Base-by-base conservation (phyloP, 64 coral and sea anemone genomes). In the Trachythela sp. region DNA sequence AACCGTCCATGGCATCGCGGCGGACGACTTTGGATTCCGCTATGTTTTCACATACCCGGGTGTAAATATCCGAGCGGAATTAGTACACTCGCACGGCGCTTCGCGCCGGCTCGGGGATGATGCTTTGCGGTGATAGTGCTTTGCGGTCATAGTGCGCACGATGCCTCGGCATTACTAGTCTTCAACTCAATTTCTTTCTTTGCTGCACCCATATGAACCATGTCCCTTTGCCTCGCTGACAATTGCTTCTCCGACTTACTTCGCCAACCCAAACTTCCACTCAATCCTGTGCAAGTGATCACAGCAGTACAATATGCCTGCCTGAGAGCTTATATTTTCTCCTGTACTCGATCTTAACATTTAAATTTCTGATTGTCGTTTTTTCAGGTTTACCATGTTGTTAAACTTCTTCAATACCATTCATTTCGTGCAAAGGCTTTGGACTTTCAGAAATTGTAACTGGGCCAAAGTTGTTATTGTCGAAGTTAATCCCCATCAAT, bases 221-320 rank as follows among this genome's bases (percentile, higher is more conserved):
- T 54, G 45, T 91, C 83, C 83, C 89, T 91, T 43, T 91, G 80
- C 84, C 85, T 91, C 27, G 83, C 89, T 91, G 89, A 86, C 54
- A 91, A 85, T 52, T 56, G 64, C 52, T 86, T 91, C 42, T 91
- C 84, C 52, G 86, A 86, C 40, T 77, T 91, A 14, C 67, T 60
- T 33, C 59, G 26, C 85, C 48, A 36, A 15, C 85, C 85, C 85
- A 87, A 37, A 87, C 54, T 54, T 34, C 85, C 54, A 14, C 85
- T 48, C 27, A 4, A 48, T 43, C 85, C 54, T 51, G 50, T 87
- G 85, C 85, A 48, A 29, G 15, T 87, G 85, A 56, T 87, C 14
- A 87, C 50, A 38, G 85, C 85, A 51, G 24, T 38, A 36, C 85
- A 43, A 45, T 54, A 87, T 0, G 54, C 85, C 33, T 87, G 85